phyloP scores from a whole-genome alignment of 2,888 invertebrate species.

The Agrilus biguttatus region DNA sequence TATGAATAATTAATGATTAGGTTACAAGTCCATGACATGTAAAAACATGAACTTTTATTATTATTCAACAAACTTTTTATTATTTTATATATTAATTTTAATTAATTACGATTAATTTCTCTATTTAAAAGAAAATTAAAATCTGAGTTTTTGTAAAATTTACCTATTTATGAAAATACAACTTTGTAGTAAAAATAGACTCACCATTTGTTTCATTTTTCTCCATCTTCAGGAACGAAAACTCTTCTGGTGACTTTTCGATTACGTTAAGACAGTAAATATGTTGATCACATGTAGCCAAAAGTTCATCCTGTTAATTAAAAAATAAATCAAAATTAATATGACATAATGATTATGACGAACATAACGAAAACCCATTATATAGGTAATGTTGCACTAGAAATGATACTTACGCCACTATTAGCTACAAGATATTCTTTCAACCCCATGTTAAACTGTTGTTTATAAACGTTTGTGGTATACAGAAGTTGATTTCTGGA shows the following conservation, averaged over 20 bases:
- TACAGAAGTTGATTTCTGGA: constrained; percentile 24
- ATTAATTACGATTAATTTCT: too few species aligned
- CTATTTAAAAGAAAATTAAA: too few species aligned
- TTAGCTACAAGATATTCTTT: constrained; percentile 23
- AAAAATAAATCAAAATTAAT: constrained; percentile 7
- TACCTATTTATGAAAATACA: too few species aligned
- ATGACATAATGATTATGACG: constrained; percentile 5
- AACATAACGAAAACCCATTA: neutral
- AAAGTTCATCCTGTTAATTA: constrained; percentile 61
- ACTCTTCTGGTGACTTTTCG: constrained; percentile 25
- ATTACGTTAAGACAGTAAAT: constrained; percentile 53
- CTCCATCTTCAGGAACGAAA: constrained; percentile 22
- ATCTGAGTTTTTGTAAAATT: too few species aligned
- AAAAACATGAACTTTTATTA: too few species aligned
- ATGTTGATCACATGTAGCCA: constrained; percentile 76
- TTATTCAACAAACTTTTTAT: too few species aligned
- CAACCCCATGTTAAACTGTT: constrained; percentile 22
- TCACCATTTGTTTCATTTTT: constrained; percentile 27
- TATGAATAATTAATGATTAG: too few species aligned
- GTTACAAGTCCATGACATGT: too few species aligned
- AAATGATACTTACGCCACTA: constrained; percentile 23
- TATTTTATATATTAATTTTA: too few species aligned
- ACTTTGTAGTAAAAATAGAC: constrained; percentile 18
- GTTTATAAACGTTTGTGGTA: constrained; percentile 24
- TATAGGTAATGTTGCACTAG: neutral